Evolutionary conservation across 2,113 vertebrate species (phyloP).

Genomic region (Lepus americanus): DNA sequence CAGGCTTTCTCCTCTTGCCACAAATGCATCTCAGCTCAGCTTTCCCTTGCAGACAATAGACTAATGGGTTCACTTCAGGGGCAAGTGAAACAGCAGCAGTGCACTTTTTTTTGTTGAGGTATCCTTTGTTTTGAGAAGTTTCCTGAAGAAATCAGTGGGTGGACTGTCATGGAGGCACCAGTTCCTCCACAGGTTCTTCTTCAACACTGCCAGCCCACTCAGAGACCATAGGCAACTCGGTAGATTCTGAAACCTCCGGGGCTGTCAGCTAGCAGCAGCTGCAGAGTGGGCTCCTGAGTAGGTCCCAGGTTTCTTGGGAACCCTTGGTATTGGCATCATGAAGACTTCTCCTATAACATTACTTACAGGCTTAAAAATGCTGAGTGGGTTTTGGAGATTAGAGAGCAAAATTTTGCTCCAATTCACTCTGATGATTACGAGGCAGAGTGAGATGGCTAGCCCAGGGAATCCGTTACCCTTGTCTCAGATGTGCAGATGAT

Average conservation of each 20-base stretch:
- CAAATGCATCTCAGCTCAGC: not conserved
- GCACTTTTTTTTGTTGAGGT: not conserved
- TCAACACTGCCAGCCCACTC: not conserved
- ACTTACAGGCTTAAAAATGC: not conserved
- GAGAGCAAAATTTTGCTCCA: not conserved
- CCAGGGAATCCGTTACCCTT: not conserved
- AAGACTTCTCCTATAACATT: not conserved
- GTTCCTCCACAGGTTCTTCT: not conserved
- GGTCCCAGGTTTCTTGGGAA: not conserved
- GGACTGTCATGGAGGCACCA: not conserved
- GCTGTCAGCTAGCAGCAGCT: not conserved
- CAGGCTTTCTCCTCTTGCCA: not conserved
- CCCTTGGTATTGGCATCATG: not conserved
- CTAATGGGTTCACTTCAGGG: not conserved
- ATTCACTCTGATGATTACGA: not conserved
- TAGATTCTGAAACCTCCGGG: not conserved
- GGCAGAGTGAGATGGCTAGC: not conserved
- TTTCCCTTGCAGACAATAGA: not conserved
- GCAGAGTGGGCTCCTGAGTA: no score
- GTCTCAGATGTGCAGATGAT: no score
- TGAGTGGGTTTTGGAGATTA: not conserved
- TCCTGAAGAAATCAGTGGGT: not conserved
- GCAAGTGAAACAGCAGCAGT: not conserved
- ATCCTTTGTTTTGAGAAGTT: not conserved
- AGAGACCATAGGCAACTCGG: not conserved